A percentile compares a stretch with the other conserved stretches of the same genome.
Conservation (phyloP, 2,113 vertebrate genomes). For the Halcyon senegalensis region DNA sequence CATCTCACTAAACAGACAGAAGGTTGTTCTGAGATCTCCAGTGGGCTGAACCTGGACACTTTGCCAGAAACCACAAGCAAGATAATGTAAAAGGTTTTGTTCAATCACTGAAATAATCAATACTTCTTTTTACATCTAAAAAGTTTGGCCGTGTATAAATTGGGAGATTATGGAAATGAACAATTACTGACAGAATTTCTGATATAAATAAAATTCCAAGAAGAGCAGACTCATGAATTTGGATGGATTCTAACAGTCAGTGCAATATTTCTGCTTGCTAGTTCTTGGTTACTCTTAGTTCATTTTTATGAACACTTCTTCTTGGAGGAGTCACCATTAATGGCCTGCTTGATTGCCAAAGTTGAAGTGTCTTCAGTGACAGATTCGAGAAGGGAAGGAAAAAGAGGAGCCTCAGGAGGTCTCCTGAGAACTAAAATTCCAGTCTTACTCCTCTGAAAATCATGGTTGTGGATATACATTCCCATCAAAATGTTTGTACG, state of each 20-base stretch:
- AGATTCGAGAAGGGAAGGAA: not conserved
- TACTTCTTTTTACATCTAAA: not conserved
- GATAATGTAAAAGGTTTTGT: not conserved
- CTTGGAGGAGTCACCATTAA: conserved; percentile 5
- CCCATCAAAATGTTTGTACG: not conserved
- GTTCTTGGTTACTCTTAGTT: not conserved
- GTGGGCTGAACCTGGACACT: not conserved
- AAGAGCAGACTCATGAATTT: not conserved
- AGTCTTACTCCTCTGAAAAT: not conserved
- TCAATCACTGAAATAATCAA: not conserved
- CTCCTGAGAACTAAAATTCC: not conserved
- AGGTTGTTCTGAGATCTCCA: not conserved
- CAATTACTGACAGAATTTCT: not conserved
- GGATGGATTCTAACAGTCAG: not conserved
- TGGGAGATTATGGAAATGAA: not conserved
- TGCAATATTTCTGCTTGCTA: not conserved
- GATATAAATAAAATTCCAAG: conserved; percentile 15
- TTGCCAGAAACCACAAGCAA: not conserved
- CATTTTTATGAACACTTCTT: not conserved
- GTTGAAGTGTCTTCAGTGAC: not conserved
- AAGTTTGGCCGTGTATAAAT: not conserved
- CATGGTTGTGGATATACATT: not conserved
- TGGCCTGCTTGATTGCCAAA: not conserved
- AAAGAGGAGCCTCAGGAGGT: not conserved
- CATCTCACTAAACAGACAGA: not conserved